These are phyloP conservation scores for Brachionus koreanus DNA, from an alignment of 1,140 invertebrate genomes.

Conservation along the genomic window DNA sequence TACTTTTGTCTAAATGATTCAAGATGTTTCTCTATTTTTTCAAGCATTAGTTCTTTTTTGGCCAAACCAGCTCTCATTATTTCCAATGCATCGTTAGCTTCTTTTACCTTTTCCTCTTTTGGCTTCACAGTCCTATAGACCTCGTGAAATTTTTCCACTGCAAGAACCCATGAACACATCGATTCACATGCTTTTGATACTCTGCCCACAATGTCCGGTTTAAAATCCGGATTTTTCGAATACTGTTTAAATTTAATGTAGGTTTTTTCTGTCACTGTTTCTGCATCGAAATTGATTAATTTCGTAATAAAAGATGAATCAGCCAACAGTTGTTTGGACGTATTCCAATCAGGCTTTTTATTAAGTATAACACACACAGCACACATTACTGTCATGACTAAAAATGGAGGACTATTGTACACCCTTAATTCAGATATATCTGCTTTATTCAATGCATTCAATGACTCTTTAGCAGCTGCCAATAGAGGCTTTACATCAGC, in stretches of 20 bases:
- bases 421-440: constrained; percentile 77
- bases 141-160: constrained; percentile 57
- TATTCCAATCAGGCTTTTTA: constrained; percentile 63
- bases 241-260: constrained; percentile 55
- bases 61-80: constrained; percentile 52
- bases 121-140: constrained; percentile 53
- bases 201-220: constrained; percentile 53
- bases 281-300: constrained; percentile 55
- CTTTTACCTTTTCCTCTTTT: constrained; percentile 43
- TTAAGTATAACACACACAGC: constrained; percentile 77
- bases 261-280: constrained; percentile 54
- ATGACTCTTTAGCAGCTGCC: constrained; percentile 72
- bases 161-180: constrained; percentile 57
- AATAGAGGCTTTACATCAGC: constrained; percentile 68
- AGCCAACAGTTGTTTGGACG: constrained; percentile 52
- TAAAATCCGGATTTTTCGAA: constrained; percentile 54
- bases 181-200: constrained; percentile 54
- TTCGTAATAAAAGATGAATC: constrained; percentile 55
- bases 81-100: constrained; percentile 45
- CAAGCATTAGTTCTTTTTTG: constrained; percentile 50
- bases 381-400: constrained; percentile 66
- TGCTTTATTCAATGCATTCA: constrained; percentile 77
- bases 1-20: constrained; percentile 56
- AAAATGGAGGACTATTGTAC: constrained; percentile 53
- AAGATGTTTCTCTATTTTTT: constrained; percentile 54